Evolutionary conservation across 1,140 invertebrate genomes (phyloP), one percentile per base, ranked within the genome.

Genomic region (Ips nitidus): DNA sequence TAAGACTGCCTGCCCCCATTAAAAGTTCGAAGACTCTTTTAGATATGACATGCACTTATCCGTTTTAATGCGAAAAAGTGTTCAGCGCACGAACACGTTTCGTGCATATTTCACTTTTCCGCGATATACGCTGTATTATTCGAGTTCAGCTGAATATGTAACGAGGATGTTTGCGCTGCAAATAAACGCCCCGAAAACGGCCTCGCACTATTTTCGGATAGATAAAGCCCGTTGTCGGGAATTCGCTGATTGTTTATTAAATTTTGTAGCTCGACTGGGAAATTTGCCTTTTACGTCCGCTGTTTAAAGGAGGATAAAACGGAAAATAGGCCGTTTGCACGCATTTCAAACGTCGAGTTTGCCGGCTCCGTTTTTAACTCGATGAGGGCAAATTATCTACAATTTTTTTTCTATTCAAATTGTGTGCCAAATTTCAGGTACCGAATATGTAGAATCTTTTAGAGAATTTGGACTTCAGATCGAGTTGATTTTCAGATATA

Each of bases 211-310:
- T 50, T 50, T 50, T 50, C 45, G 45, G 22, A 50, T 50, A 50
- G 45, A 50, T 50, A 50, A 50, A 50, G 6, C 45, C 45, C 6
- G 45, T 50, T 50, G 45, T 22, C 45, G 7, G 45, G 45, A 22
- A 50, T 50, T 50, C 45, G 45, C 45, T 50, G 45, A 50, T 50
- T 50, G 45, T 50, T 50, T 50, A 50, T 50, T 50, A 50, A 50
- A 50, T 50, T 50, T 50, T 50, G 45, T 22, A 8, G 7, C 22
- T 6, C 7, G 45, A 22, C 6, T 22, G 6, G 45, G 45, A 50
- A 50, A 50, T 50, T 50, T 50, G 45, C 45, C 22, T 22, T 50
- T 63, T 60, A 22, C 22, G 22, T 22, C 22, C 22, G 22, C 22
- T 22, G 22, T 22, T 22, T 22, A 22, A 22, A 22, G 22, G 22